Conservation (phyloP, 2,797 vertebrate genomes). For the Astyanax mexicanus region DNA sequence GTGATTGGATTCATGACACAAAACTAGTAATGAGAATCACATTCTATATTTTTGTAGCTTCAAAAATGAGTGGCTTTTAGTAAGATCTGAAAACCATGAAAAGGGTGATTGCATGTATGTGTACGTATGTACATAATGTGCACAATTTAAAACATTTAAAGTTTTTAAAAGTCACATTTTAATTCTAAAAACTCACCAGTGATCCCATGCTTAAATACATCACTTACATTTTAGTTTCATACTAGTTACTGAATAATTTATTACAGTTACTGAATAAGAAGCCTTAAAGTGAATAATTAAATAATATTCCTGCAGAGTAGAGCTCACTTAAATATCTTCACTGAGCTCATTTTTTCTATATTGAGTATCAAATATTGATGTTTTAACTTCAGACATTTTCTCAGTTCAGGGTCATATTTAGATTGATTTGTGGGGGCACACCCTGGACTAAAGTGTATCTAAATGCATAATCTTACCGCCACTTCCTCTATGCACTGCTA, state of each 20-base stretch:
- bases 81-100: no score
- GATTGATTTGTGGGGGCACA: not conserved
- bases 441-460: not conserved
- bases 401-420: not conserved
- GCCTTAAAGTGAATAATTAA: not conserved
- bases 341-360: no score
- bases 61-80: no score
- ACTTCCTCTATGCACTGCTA: not conserved
- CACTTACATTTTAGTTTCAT: not conserved
- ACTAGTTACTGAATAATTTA: not conserved
- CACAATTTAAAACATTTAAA: not conserved
- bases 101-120: no score
- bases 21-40: not conserved
- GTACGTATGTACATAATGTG: no score
- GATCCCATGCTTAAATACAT: not conserved
- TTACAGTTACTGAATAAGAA: not conserved
- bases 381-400: not conserved
- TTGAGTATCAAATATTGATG: no score
- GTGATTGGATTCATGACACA: not conserved
- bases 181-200: not conserved
- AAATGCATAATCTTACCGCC: not conserved
- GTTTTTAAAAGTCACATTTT: not conserved
- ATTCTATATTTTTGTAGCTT: no score
- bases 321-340: not conserved
- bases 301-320: not conserved